A percentile compares a stretch with the other conserved stretches of the same genome.
Conservation (phyloP, 2,797 vertebrate species). For the Mormyrus hasselquistii region DNA sequence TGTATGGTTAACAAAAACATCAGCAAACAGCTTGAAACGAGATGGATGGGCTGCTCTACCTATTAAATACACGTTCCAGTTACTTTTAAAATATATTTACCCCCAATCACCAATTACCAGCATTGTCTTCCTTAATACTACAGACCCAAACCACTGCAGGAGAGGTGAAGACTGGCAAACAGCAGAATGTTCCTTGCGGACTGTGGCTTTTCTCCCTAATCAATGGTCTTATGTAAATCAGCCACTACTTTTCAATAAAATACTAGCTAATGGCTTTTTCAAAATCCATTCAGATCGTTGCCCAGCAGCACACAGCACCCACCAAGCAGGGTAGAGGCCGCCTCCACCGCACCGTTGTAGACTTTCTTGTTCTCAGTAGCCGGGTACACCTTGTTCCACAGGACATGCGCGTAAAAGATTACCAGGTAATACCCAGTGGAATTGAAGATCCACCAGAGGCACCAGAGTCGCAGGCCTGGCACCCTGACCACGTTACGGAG, state of each 20-base stretch:
- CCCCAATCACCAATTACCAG: not conserved
- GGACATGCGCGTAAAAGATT: conserved; percentile 83
- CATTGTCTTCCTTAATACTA: not conserved
- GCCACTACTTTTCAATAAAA: not conserved
- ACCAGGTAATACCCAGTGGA: conserved; percentile 90
- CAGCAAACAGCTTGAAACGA: not conserved
- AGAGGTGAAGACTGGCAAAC: not conserved
- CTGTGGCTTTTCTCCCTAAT: not conserved
- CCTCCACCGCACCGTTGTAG: conserved; percentile 88
- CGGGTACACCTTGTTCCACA: conserved; percentile 71
- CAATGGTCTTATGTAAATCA: not conserved
- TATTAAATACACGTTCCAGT: not conserved
- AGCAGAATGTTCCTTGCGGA: not conserved
- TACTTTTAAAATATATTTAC: not conserved
- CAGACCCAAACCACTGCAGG: not conserved
- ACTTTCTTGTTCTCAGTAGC: conserved; percentile 43
- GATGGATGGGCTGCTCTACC: not conserved
- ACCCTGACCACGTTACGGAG: conserved; percentile 47
- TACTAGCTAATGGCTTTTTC: not conserved
- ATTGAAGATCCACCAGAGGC: conserved; percentile 92
- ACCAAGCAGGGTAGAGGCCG: conserved; percentile 81
- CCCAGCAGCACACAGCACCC: conserved; percentile 26
- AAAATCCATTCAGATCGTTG: not conserved
- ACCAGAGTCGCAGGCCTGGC: conserved; percentile 84
- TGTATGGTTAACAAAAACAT: not conserved